These are phyloP conservation scores for Meteorus sp. DNA, from an alignment of 1,140 invertebrate species.

Conservation along the genomic window DNA sequence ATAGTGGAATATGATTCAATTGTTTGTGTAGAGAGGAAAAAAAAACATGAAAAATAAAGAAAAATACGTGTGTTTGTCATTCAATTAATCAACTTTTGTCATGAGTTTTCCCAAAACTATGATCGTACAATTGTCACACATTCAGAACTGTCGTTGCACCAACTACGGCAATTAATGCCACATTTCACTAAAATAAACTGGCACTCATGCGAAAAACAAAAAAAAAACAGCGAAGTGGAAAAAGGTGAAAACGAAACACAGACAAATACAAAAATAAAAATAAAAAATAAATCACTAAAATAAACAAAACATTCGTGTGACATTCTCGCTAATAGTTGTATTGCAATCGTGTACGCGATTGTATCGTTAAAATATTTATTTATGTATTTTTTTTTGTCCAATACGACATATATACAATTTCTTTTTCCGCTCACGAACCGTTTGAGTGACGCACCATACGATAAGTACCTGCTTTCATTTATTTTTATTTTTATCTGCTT, in stretches of 20 bases:
- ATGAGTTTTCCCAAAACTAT: background rate
- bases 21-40: too few species aligned
- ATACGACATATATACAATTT: constrained; percentile 5
- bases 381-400: background rate
- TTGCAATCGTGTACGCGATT: constrained; percentile 23
- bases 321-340: constrained; percentile 25
- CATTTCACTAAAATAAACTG: constrained; percentile 23
- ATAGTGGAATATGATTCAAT: background rate
- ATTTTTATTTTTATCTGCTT: constrained; percentile 14
- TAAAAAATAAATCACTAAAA: constrained; percentile 13
- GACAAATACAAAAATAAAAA: background rate
- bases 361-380: constrained; percentile 6
- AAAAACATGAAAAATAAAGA: too few species aligned
- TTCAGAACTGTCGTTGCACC: constrained; percentile 1
- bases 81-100: too few species aligned
- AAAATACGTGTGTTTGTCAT: background rate
- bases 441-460: constrained; percentile 25
- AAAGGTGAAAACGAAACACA: too few species aligned
- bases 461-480: constrained; percentile 26
- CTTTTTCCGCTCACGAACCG: constrained; percentile 17
- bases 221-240: too few species aligned
- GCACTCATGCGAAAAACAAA: background rate
- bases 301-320: constrained; percentile 16
- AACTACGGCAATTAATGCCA: constrained; percentile 23
- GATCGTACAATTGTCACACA: background rate